These are phyloP conservation scores for Rynchops niger DNA, from an alignment of 2,113 vertebrate species.

Conservation along the genomic window DNA sequence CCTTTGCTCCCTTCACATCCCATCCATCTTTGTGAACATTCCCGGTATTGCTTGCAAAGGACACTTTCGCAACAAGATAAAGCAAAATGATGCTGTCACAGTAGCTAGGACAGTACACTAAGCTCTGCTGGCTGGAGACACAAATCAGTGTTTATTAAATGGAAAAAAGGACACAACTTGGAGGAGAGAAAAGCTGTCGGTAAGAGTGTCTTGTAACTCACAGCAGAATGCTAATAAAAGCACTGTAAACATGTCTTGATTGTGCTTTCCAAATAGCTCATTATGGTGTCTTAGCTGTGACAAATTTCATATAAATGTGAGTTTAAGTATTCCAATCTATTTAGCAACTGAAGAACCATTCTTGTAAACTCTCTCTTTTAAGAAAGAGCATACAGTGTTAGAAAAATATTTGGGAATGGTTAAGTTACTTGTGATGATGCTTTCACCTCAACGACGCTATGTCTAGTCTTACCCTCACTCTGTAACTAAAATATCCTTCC, in stretches of 20 bases:
- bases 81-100: constrained; percentile 12
- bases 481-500: background rate
- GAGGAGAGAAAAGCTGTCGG: background rate
- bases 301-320: background rate
- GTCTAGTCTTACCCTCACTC: background rate
- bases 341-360: background rate
- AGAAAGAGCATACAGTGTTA: background rate
- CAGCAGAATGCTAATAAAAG: background rate
- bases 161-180: background rate
- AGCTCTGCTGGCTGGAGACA: constrained; percentile 3
- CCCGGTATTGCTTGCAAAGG: background rate
- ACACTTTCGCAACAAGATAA: background rate
- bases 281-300: background rate
- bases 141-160: constrained; percentile 26
- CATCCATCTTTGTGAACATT: background rate
- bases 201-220: constrained; percentile 17
- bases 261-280: background rate
- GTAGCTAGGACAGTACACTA: background rate
- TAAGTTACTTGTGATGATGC: background rate
- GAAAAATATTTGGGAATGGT: background rate
- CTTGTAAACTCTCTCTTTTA: background rate
- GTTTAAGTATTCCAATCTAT: background rate
- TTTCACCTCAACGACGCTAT: background rate
- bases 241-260: constrained; percentile 7
- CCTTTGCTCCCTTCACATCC: background rate